A percentile compares a stretch with the other conserved stretches of the same genome.
Evolutionary conservation across 2,888 invertebrate species (phyloP).

Genomic region (Lasius fuliginosus): DNA sequence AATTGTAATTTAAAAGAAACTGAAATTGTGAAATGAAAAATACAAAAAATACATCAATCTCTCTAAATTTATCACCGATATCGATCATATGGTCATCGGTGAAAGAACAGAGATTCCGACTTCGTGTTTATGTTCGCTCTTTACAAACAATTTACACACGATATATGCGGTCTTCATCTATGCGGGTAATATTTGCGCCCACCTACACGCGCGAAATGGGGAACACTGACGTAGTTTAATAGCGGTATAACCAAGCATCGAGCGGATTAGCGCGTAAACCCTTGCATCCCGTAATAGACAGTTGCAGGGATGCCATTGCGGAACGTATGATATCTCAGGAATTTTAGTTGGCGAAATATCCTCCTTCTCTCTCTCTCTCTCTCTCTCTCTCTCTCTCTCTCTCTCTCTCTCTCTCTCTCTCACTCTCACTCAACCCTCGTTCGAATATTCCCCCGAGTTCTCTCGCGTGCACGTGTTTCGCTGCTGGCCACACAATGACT

Average conservation of each 20-base stretch:
- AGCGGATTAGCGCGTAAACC: constrained; percentile 22
- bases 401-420: not conserved
- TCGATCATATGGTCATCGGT: not conserved
- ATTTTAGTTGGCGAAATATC: constrained; percentile 41
- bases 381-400: not conserved
- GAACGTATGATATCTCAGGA: constrained; percentile 40
- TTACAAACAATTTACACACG: not conserved
- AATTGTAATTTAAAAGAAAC: not conserved
- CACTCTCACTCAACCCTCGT: not conserved
- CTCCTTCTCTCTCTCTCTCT: not conserved
- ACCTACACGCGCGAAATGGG: not conserved
- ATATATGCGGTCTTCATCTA: not conserved
- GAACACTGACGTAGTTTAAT: not conserved
- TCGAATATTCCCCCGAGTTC: constrained; percentile 9
- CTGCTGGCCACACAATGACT: not conserved
- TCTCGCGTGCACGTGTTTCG: not conserved
- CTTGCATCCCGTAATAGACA: constrained; percentile 19
- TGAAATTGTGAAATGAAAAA: not conserved
- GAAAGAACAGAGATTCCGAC: not conserved
- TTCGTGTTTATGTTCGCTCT: not conserved
- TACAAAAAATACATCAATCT: not conserved
- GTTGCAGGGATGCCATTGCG: constrained; percentile 15
- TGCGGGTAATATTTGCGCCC: not conserved
- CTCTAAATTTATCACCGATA: not conserved
- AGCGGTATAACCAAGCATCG: not conserved